Evolutionary conservation across 2,797 vertebrate species (phyloP).

Genomic region (Syndactyla subalaris): DNA sequence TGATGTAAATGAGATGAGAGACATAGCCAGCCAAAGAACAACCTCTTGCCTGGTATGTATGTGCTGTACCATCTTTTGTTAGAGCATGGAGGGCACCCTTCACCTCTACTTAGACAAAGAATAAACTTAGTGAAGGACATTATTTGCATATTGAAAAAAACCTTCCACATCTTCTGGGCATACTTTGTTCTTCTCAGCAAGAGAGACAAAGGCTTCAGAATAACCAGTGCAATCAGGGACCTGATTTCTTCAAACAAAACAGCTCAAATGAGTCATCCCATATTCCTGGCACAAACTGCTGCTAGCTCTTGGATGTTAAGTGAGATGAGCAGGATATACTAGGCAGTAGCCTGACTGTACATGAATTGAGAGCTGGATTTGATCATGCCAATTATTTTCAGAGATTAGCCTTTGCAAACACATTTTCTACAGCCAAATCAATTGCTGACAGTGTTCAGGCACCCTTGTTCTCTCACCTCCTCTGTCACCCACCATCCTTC

Average conservation of each 20-base stretch:
- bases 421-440: not conserved
- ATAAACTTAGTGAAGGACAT: not conserved
- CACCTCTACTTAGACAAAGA: not conserved
- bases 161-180: not conserved
- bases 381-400: not conserved
- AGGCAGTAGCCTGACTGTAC: not conserved
- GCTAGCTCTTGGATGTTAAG: conserved; percentile 3
- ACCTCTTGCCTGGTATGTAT: not conserved
- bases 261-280: conserved; percentile 8
- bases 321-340: not conserved
- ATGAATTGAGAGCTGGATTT: not conserved
- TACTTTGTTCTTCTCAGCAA: not conserved
- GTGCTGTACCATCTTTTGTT: not conserved
- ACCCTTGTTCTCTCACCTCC: not conserved
- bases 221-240: not conserved
- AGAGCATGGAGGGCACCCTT: not conserved
- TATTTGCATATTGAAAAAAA: not conserved
- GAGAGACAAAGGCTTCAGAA: not conserved
- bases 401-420: conserved; percentile 9
- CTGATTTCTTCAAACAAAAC: not conserved
- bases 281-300: conserved; percentile 32
- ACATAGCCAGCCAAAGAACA: not conserved
- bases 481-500: not conserved
- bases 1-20: not conserved
- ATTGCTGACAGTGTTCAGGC: not conserved